Evolutionary conservation across 2,888 invertebrate genomes (phyloP), one percentile per base, ranked within the genome.

Genomic region (Ganaspis brasiliensis): DNA sequence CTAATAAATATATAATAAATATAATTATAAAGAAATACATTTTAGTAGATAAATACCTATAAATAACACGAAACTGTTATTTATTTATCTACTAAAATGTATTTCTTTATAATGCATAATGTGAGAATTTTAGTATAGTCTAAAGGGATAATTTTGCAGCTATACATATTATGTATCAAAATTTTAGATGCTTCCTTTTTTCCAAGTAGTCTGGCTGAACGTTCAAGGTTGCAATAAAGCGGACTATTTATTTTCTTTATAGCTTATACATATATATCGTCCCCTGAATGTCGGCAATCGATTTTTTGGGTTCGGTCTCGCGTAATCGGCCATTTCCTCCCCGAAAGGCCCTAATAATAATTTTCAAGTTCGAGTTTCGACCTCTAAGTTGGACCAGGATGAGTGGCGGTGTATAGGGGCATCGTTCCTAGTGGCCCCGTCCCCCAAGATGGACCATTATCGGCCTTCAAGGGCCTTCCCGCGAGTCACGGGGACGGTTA

Each of bases 401-500:
- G 76, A 78, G 45, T 78, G 31, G 82, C 84, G 79, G 80, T 76
- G 78, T 86, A 87, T 85, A 82, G 83, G 85, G 85, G 85, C 87
- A 86, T 86, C 87, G 86, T 82, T 82, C 82, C 83, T 79, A 82
- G 72, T 56, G 37, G 77, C 72, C 78, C 81, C 82, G 67, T 70
- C 81, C 84, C 82, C 82, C 74, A 77, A 80, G 81, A 83, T 45
- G 81, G 83, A 79, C 85, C 82, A 88, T 88, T 87, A 88, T 86
- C 88, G 88, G 87, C 86, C 86, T 87, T 87, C 86, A 87, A 87
- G 87, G 87, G 87, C 87, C 87, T 87, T 86, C 81, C 81, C 81
- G 81, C 81, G 81, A 81, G 80, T 77, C 79, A 77, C 77, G 81
- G 80, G 82, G 85, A 84, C 85, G 83, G 85, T 86, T 82, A 84